These are phyloP conservation scores for Pao palembangensis DNA, from an alignment of 2,113 vertebrate species.

Conservation along the genomic window DNA sequence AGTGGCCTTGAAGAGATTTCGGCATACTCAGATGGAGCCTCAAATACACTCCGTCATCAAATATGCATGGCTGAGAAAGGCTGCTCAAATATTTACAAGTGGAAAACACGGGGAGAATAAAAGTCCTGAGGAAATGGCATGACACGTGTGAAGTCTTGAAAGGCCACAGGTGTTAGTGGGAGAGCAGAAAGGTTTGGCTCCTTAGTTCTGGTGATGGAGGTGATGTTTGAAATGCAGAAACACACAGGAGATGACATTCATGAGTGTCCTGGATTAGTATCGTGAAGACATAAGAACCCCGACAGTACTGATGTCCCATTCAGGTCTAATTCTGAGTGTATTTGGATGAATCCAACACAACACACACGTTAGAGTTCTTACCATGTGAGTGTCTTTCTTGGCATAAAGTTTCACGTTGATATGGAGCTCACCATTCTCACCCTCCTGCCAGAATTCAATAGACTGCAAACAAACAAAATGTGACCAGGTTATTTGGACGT, in stretches of 20 bases:
- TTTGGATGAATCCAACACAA: background rate
- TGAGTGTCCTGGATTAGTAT: background rate
- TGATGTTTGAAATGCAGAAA: too few species aligned
- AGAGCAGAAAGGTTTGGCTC: background rate
- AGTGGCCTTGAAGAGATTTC: constrained; percentile 25
- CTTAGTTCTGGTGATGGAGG: too few species aligned
- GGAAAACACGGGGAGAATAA: constrained; percentile 32
- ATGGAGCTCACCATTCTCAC: constrained; percentile 77
- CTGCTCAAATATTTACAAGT: constrained; percentile 62
- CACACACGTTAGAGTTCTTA: constrained; percentile 59
- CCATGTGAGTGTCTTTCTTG: constrained; percentile 84
- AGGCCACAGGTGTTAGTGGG: constrained; percentile 6
- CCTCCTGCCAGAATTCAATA: constrained; percentile 83
- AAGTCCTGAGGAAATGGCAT: background rate
- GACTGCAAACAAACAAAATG: constrained; percentile 67
- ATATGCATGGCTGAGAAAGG: constrained; percentile 62
- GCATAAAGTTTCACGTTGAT: constrained; percentile 82
- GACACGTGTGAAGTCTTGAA: constrained; percentile 3
- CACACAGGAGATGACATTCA: background rate
- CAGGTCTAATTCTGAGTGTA: background rate
- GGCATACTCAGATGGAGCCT: constrained; percentile 20
- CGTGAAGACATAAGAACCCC: too few species aligned
- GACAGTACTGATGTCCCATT: too few species aligned
- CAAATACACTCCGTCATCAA: constrained; percentile 48
- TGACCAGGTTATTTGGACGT: background rate